These are phyloP conservation scores for Heliconius ethilla DNA, from an alignment of 2,888 invertebrate genomes.

Conservation along the genomic window DNA sequence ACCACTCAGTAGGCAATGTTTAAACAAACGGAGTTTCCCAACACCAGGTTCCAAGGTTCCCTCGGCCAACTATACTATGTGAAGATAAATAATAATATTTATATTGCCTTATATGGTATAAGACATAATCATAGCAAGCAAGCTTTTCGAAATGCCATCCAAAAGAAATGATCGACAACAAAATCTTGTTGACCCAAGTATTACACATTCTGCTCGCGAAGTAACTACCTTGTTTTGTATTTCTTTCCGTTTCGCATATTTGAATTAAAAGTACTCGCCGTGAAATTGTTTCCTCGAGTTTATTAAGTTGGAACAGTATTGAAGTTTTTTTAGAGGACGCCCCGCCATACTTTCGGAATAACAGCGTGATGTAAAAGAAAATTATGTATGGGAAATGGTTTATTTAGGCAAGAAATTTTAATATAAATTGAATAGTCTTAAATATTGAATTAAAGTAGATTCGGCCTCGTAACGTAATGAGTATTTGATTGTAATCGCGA, in stretches of 20 bases:
- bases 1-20: background rate
- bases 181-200: background rate
- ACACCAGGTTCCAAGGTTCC: background rate
- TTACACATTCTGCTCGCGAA: background rate
- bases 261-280: constrained; percentile 13
- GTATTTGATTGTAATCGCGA: too few relatives aligned
- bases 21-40: too few relatives aligned
- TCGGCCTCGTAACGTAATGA: too few relatives aligned
- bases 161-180: background rate
- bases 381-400: background rate
- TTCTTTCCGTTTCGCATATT: constrained; percentile 9
- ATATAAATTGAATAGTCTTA: background rate
- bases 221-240: constrained; percentile 6
- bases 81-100: background rate
- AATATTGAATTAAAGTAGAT: too few relatives aligned
- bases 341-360: background rate
- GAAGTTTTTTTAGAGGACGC: background rate
- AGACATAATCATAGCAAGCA: background rate
- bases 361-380: background rate
- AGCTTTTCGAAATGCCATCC: background rate
- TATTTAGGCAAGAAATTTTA: background rate
- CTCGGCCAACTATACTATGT: background rate
- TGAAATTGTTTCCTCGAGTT: constrained; percentile 27
- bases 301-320: constrained; percentile 32
- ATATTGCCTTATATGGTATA: background rate